phyloP scores from a whole-genome alignment of 2,888 invertebrate genomes.

The Ophion costatus region DNA sequence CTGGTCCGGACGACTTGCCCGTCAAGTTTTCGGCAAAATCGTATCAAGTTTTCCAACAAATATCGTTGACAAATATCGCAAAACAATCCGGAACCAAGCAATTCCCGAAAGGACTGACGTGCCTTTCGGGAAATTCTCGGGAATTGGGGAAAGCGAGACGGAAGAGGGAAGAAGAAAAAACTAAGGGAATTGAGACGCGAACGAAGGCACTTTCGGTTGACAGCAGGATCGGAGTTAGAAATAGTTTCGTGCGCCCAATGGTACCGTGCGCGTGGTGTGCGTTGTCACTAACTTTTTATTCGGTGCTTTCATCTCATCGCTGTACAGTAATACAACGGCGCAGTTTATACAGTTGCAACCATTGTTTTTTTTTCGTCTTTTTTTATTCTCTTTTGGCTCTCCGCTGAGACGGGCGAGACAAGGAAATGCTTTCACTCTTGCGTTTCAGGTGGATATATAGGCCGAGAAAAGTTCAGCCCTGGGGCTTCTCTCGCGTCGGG shows the following conservation, averaged over 20 bases:
- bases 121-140: too few relatives aligned
- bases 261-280: not conserved
- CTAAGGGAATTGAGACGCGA: constrained; percentile 7
- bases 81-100: too few relatives aligned
- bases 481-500: constrained; percentile 33
- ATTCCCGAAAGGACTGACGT: not conserved
- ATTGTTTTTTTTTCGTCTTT: constrained; percentile 4
- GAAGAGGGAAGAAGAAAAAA: not conserved
- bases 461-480: constrained; percentile 56
- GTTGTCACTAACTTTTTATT: constrained; percentile 54
- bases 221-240: constrained; percentile 27
- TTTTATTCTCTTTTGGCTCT: not conserved
- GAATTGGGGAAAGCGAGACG: too few relatives aligned
- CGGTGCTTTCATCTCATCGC: constrained; percentile 22
- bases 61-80: too few relatives aligned
- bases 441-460: not conserved
- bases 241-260: constrained; percentile 45
- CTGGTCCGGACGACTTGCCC: too few relatives aligned
- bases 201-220: constrained; percentile 26
- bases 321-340: constrained; percentile 9
- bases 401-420: constrained; percentile 51
- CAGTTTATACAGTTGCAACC: not conserved
- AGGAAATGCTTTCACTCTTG: constrained; percentile 62
- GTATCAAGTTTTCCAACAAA: too few relatives aligned
- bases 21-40: too few relatives aligned